Conservation (phyloP, 1,140 invertebrate genomes). For the Danaus melanippus region DNA sequence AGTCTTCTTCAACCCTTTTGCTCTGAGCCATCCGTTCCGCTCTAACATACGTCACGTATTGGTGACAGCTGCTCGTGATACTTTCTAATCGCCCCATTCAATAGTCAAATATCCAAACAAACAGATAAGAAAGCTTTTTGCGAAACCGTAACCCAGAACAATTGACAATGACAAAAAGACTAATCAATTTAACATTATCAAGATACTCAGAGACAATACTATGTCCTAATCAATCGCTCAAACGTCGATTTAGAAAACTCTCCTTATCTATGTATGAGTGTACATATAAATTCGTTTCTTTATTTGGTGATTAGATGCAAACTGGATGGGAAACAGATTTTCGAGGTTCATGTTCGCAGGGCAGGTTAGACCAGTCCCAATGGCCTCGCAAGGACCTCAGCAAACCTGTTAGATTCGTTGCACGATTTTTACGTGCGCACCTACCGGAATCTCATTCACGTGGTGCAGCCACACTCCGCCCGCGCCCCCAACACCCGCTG, state of each 20-base stretch:
- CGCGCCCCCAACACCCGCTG: slow-evolving; percentile 37
- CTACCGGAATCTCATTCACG: slow-evolving; percentile 71
- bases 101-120: slow-evolving; percentile 49
- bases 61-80: slow-evolving; percentile 65
- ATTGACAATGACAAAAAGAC: slow-evolving; percentile 47
- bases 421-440: slow-evolving; percentile 71
- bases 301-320: slow-evolving; percentile 30
- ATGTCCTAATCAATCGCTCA: too few species aligned
- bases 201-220: slow-evolving; percentile 25
- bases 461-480: slow-evolving; percentile 50
- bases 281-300: slow-evolving; percentile 7
- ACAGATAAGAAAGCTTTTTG: slow-evolving; percentile 50
- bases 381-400: slow-evolving; percentile 69
- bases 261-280: slow-evolving; percentile 3
- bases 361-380: slow-evolving; percentile 71
- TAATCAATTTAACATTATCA: slow-evolving; percentile 59
- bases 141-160: slow-evolving; percentile 53
- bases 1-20: slow-evolving; percentile 59
- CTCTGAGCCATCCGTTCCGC: slow-evolving; percentile 57
- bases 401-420: slow-evolving; percentile 72
- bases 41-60: slow-evolving; percentile 60
- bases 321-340: slow-evolving; percentile 65
- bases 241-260: too few species aligned
- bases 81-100: slow-evolving; percentile 66
- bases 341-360: slow-evolving; percentile 65